Percentiles rank a stretch among this genome's conserved stretches.
Conservation (phyloP, 2,888 invertebrate genomes). For the Tholera decimalis region DNA sequence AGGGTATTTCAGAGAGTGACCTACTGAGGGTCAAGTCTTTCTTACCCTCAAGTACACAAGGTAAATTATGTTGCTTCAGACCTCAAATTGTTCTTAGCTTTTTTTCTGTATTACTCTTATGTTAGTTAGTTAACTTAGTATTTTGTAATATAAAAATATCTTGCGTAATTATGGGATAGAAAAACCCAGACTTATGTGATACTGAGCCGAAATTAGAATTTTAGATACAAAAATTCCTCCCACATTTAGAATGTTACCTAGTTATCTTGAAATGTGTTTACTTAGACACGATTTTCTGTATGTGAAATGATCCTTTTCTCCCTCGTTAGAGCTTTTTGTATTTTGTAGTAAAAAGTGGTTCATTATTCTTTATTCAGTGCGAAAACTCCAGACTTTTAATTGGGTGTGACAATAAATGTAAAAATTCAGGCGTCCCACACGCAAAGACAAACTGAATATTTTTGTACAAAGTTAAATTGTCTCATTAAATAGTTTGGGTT, state of each 20-base stretch:
- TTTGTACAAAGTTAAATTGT: conserved; percentile 51
- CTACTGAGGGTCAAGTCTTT: conserved; percentile 11
- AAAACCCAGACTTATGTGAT: background rate
- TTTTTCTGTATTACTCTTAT: conserved; percentile 3
- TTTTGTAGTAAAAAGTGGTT: background rate
- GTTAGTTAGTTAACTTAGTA: background rate
- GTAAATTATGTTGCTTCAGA: conserved; percentile 22
- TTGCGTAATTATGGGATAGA: background rate
- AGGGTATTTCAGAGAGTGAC: conserved; percentile 14
- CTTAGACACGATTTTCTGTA: no score
- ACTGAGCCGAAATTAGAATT: background rate
- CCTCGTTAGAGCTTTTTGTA: background rate
- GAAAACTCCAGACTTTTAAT: conserved; percentile 20
- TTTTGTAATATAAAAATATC: conserved; percentile 2
- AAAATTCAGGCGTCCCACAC: conserved; percentile 9
- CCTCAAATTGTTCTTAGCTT: background rate
- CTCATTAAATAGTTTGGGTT: conserved; percentile 51
- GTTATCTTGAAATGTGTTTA: background rate
- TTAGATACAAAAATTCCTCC: background rate
- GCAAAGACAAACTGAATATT: conserved; percentile 18
- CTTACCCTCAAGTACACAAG: conserved; percentile 14
- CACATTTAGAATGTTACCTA: background rate
- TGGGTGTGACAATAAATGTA: conserved; percentile 1
- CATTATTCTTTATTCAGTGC: background rate
- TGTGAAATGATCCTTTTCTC: no score